These are phyloP conservation scores for Chamaetylas fuelleborni DNA, from an alignment of 2,113 vertebrate genomes.

Conservation along the genomic window DNA sequence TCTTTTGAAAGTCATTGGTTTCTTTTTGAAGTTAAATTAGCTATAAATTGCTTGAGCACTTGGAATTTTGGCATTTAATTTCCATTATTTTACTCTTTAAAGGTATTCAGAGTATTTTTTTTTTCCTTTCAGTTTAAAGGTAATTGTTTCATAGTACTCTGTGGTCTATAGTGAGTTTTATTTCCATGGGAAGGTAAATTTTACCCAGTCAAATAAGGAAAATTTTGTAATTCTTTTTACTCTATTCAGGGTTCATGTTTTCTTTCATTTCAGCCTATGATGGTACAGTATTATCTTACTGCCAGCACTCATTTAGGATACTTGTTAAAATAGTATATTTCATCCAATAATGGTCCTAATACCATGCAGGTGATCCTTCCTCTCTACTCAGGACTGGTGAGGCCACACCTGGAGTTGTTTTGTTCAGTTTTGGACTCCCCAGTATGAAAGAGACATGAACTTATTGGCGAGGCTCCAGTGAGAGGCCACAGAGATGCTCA, in stretches of 20 bases:
- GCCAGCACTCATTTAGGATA: background rate
- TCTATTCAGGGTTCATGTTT: background rate
- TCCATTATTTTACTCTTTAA: background rate
- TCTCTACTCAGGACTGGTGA: background rate
- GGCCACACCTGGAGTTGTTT: background rate
- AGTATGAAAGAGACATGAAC: rapidly evolving
- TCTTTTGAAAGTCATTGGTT: background rate
- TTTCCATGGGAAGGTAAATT: background rate
- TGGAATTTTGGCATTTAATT: background rate
- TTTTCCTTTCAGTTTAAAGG: background rate
- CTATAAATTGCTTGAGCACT: background rate
- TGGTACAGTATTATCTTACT: background rate
- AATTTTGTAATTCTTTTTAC: background rate
- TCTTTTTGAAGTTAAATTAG: background rate
- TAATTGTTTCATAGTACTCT: background rate
- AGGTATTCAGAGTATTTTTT: background rate
- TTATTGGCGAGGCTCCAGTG: background rate
- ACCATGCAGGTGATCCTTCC: background rate
- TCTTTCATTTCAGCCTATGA: background rate
- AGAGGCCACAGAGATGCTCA: background rate
- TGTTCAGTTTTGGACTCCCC: background rate
- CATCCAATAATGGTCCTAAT: background rate
- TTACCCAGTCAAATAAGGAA: background rate
- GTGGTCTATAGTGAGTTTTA: background rate
- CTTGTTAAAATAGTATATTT: background rate